phyloP scores from a whole-genome alignment of 2,797 vertebrate genomes.

The Gobio occitaniae region DNA sequence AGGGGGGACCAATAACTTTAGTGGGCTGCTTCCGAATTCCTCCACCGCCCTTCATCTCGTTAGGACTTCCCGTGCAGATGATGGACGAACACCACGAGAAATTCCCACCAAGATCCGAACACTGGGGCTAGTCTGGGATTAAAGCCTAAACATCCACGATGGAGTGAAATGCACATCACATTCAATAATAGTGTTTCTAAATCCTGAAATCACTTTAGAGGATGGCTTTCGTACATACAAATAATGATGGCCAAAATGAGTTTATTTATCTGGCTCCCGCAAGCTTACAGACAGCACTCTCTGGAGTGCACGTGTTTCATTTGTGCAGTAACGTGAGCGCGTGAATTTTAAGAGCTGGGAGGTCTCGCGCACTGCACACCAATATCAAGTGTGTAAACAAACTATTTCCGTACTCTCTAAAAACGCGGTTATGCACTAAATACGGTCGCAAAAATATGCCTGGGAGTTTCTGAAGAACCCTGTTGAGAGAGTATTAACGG shows the following conservation, averaged over 20 bases:
- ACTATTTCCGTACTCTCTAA: constrained; percentile 35
- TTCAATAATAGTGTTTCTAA: background rate
- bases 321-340: constrained; percentile 74
- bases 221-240: background rate
- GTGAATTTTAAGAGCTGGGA: constrained; percentile 54
- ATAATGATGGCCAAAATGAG: background rate
- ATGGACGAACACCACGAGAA: constrained; percentile 11
- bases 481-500: too few relatives aligned
- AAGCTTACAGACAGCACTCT: background rate
- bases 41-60: constrained; percentile 70
- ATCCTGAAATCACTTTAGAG: background rate
- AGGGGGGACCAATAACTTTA: constrained; percentile 43
- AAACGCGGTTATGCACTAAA: background rate
- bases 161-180: background rate
- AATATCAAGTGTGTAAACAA: constrained; percentile 56
- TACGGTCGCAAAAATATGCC: background rate
- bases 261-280: background rate
- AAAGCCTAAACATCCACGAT: background rate
- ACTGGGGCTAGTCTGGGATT: background rate
- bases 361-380: constrained; percentile 22
- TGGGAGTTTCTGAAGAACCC: background rate
- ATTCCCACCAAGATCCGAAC: constrained; percentile 4
- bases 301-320: constrained; percentile 71
- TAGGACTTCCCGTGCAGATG: constrained; percentile 46
- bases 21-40: constrained; percentile 82